Conservation (phyloP, 2,113 vertebrate genomes). For the Prunella fulvescens region DNA sequence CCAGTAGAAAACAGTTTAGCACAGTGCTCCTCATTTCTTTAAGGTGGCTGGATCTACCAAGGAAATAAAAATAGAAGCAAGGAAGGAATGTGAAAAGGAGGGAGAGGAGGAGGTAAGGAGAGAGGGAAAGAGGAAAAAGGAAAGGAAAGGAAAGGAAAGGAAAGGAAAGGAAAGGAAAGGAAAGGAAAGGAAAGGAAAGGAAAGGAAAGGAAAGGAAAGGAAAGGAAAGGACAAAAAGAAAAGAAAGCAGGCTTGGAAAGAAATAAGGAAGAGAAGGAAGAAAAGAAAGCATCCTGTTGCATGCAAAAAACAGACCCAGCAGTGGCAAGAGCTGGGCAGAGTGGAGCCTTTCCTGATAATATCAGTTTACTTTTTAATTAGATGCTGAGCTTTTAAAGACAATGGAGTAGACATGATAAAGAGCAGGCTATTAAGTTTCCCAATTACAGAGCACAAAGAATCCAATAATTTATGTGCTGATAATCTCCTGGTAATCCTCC, state of each 20-base stretch:
- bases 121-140: fast-evolving
- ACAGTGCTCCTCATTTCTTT: background rate
- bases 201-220: too few relatives aligned
- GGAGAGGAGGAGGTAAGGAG: too few relatives aligned
- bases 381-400: conserved; percentile 72
- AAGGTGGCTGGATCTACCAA: background rate
- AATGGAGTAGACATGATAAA: conserved; percentile 74
- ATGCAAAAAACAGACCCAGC: conserved; percentile 71
- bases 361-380: conserved; percentile 79
- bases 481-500: conserved; percentile 79
- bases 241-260: fast-evolving
- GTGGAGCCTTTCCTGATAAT: conserved; percentile 71
- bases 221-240: too few relatives aligned
- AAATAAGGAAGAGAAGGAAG: background rate
- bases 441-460: conserved; percentile 71
- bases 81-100: too few relatives aligned
- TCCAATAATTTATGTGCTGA: conserved; percentile 81
- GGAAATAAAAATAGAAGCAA: background rate
- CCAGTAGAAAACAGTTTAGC: background rate
- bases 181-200: background rate
- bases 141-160: too few relatives aligned
- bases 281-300: conserved; percentile 65
- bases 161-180: background rate
- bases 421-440: conserved; percentile 74
- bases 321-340: conserved; percentile 62